Conservation (phyloP, 1,140 invertebrate genomes). For the Philotrypesis tridentata region DNA sequence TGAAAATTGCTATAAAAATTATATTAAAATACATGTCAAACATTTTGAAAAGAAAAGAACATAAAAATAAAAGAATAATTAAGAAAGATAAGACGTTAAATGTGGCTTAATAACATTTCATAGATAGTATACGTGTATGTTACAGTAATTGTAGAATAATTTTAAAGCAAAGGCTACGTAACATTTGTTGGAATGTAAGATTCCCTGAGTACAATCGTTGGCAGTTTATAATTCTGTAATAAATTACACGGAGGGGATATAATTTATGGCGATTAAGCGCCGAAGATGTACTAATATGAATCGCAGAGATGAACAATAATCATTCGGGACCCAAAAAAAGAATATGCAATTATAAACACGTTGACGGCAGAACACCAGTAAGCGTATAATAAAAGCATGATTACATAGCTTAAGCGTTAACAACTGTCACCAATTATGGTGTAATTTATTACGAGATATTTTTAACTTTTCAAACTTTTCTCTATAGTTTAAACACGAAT, state of each 20-base stretch:
- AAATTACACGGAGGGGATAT: background rate
- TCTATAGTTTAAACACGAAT: no score
- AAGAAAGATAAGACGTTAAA: constrained; percentile 44
- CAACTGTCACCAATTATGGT: background rate
- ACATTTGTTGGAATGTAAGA: background rate
- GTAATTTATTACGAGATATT: background rate
- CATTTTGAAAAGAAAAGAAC: constrained; percentile 24
- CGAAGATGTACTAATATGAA: background rate
- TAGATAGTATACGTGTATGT: constrained; percentile 32
- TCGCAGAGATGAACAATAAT: constrained; percentile 50
- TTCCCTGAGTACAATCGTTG: background rate
- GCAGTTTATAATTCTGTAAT: background rate
- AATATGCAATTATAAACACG: constrained; percentile 33
- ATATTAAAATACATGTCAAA: background rate
- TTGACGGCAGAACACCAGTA: constrained; percentile 52
- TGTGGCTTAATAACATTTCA: constrained; percentile 43
- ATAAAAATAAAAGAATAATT: constrained; percentile 27
- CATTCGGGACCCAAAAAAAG: constrained; percentile 59
- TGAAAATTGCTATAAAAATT: constrained; percentile 2
- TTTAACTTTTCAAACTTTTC: no score
- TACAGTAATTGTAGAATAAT: background rate
- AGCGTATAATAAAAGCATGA: constrained; percentile 33
- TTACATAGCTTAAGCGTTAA: constrained; percentile 21
- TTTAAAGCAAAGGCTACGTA: background rate
- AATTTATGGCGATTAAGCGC: background rate